These are phyloP conservation scores for Syngnathus rostellatus DNA, from an alignment of 2,797 vertebrate species.

Conservation along the genomic window DNA sequence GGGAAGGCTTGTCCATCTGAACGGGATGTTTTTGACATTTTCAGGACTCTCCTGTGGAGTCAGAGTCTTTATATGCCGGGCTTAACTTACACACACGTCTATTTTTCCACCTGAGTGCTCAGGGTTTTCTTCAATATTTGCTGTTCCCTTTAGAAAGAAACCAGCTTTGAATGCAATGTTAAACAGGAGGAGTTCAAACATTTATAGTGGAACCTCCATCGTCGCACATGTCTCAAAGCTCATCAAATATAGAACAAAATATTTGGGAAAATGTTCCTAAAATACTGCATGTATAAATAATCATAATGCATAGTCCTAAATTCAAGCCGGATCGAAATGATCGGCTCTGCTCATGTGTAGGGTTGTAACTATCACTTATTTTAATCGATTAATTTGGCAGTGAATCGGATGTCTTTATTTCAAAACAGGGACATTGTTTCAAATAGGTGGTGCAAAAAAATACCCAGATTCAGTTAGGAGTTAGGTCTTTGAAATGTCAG, in stretches of 20 bases:
- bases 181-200: neutral
- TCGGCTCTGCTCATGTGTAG: neutral
- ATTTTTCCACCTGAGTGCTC: slow-evolving; percentile 40
- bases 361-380: too few relatives aligned
- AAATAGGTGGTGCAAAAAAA: too few relatives aligned
- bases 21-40: slow-evolving; percentile 56
- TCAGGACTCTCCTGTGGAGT: slow-evolving; percentile 43
- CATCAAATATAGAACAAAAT: neutral
- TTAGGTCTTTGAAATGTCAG: too few relatives aligned
- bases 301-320: neutral
- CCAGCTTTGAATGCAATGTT: slow-evolving; percentile 8
- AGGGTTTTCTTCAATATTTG: slow-evolving; percentile 30
- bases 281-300: neutral
- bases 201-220: neutral
- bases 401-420: too few relatives aligned
- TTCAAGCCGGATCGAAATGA: neutral
- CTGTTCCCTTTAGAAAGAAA: slow-evolving; percentile 25
- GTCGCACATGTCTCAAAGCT: neutral
- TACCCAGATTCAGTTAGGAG: too few relatives aligned
- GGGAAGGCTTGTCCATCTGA: slow-evolving; percentile 64
- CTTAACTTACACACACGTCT: slow-evolving; percentile 42
- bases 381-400: too few relatives aligned
- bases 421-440: too few relatives aligned
- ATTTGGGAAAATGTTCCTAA: neutral
- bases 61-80: slow-evolving; percentile 35